A percentile compares a stretch with the other conserved stretches of the same genome.
Conservation (phyloP, 2,797 vertebrate species). For the Etheostoma nigrum region DNA sequence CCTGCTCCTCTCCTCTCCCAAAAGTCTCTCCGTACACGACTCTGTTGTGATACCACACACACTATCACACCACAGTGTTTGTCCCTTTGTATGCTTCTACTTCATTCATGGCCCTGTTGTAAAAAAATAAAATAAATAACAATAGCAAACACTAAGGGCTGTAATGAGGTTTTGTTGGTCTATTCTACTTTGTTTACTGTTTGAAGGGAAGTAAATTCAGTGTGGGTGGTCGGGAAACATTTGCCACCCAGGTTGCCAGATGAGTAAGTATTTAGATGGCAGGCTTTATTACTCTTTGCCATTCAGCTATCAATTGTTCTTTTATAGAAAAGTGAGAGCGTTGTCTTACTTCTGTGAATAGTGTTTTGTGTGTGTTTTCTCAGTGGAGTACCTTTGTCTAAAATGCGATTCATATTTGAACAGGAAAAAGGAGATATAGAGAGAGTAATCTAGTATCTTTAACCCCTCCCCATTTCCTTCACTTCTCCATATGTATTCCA, state of each 20-base stretch:
- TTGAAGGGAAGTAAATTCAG: slow-evolving; percentile 32
- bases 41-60: slow-evolving; percentile 69
- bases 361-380: background rate
- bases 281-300: slow-evolving; percentile 39
- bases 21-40: slow-evolving; percentile 81
- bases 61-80: slow-evolving; percentile 39
- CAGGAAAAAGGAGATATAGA: background rate
- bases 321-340: slow-evolving; percentile 8
- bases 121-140: background rate
- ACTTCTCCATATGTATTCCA: slow-evolving; percentile 26
- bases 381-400: slow-evolving; percentile 11
- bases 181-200: slow-evolving; percentile 44
- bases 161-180: slow-evolving; percentile 52
- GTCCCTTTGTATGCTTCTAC: slow-evolving; percentile 51
- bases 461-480: slow-evolving; percentile 1
- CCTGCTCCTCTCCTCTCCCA: slow-evolving; percentile 79
- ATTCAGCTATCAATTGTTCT: slow-evolving; percentile 30
- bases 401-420: slow-evolving; percentile 10
- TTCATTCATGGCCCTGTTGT: slow-evolving; percentile 47
- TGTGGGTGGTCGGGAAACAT: slow-evolving; percentile 62
- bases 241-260: slow-evolving; percentile 58
- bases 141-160: slow-evolving; percentile 22
- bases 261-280: slow-evolving; percentile 35
- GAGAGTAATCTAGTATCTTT: background rate
- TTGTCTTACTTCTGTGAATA: background rate